Percentiles rank a stretch among this genome's conserved stretches.
These are phyloP conservation scores for Ashinkailepas kermadecensis DNA, from an alignment of 2,888 invertebrate species.

Conservation along the genomic window DNA sequence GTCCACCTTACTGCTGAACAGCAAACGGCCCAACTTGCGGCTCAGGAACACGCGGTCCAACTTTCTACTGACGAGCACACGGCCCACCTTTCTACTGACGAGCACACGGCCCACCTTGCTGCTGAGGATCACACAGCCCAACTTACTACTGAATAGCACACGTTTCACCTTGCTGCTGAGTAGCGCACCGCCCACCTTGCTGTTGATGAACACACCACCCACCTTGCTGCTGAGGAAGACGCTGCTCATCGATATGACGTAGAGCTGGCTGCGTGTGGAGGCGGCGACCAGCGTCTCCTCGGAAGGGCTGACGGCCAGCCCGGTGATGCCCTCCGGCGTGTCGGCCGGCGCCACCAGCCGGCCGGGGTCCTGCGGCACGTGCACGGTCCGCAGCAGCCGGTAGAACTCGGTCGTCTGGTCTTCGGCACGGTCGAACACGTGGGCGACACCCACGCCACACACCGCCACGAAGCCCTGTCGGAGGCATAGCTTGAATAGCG, in stretches of 20 bases:
- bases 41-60: too few species aligned
- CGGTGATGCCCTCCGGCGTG: conserved; percentile 37
- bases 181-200: too few species aligned
- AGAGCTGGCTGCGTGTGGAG: conserved; percentile 45
- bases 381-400: conserved; percentile 1
- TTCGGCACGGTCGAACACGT: conserved; percentile 13
- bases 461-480: conserved; percentile 1
- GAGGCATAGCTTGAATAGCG: too few species aligned
- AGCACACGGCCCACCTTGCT: too few species aligned
- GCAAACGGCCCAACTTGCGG: too few species aligned
- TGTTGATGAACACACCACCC: too few species aligned
- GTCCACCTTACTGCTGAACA: too few species aligned
- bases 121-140: too few species aligned
- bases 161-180: too few species aligned
- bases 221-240: conserved; percentile 42
- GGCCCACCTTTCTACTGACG: too few species aligned
- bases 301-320: conserved; percentile 44
- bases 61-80: too few species aligned
- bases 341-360: conserved; percentile 31
- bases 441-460: background rate
- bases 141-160: too few species aligned
- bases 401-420: conserved; percentile 16
- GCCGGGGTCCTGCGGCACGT: background rate
- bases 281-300: conserved; percentile 46
- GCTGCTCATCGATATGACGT: conserved; percentile 43